phyloP scores from a whole-genome alignment of 2,113 vertebrate genomes.

The Phaethornis superciliosus region DNA sequence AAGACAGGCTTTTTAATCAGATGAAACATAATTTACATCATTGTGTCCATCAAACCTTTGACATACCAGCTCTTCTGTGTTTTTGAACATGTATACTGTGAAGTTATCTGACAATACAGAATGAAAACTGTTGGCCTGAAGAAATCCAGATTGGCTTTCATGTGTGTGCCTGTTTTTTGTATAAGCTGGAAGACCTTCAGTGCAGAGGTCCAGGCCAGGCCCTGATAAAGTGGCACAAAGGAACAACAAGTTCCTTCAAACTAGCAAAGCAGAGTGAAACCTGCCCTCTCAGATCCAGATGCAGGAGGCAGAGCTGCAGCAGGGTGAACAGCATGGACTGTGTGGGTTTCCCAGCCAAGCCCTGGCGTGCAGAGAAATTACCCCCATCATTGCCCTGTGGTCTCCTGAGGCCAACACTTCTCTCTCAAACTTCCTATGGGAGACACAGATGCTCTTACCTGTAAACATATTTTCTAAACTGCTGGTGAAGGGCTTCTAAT shows the following conservation, averaged over 20 bases:
- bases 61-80: background rate
- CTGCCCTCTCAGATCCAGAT: background rate
- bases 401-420: background rate
- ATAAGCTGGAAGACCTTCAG: background rate
- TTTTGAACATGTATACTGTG: background rate
- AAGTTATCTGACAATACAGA: background rate
- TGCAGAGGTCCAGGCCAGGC: background rate
- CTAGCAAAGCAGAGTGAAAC: background rate
- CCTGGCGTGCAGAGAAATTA: background rate
- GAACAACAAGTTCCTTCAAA: background rate
- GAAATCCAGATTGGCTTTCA: background rate
- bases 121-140: background rate
- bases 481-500: background rate
- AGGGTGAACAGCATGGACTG: background rate
- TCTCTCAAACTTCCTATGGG: background rate
- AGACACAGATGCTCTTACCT: background rate
- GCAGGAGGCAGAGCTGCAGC: background rate
- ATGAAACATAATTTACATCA: background rate
- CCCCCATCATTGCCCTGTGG: background rate
- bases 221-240: background rate
- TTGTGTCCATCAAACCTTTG: no score
- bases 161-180: background rate
- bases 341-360: background rate
- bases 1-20: background rate
- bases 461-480: background rate